These are phyloP conservation scores for Troides oblongomaculatus DNA, from an alignment of 2,888 invertebrate species.

Conservation along the genomic window DNA sequence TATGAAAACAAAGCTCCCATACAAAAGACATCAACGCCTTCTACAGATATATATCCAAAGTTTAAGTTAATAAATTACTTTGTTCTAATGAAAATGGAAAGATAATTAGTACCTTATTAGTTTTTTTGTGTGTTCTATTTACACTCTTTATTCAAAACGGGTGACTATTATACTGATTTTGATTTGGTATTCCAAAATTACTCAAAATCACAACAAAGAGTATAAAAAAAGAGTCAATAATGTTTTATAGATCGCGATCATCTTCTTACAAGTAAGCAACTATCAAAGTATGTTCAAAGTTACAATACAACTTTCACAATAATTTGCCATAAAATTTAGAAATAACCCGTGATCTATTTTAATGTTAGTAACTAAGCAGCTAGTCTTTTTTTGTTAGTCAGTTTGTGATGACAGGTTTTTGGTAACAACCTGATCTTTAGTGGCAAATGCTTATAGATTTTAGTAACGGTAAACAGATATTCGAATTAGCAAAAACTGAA, in stretches of 20 bases:
- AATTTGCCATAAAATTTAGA: background rate
- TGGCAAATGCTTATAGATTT: slow-evolving; percentile 9
- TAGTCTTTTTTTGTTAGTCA: background rate
- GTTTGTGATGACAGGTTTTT: slow-evolving; percentile 8
- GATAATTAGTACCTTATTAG: background rate
- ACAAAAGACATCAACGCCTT: slow-evolving; percentile 67
- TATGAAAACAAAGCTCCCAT: slow-evolving; percentile 31
- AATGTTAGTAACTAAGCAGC: background rate
- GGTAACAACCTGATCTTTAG: background rate
- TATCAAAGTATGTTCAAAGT: no score
- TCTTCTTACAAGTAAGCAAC: no score
- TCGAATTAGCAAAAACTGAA: slow-evolving; percentile 27
- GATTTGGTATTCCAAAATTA: background rate
- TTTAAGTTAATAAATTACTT: background rate
- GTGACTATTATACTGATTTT: background rate
- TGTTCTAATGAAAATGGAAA: no score
- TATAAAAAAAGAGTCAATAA: background rate
- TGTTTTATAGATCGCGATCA: background rate
- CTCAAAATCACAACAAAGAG: background rate
- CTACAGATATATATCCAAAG: background rate
- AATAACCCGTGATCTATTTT: background rate
- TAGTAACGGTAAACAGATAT: slow-evolving; percentile 18
- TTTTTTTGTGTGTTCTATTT: background rate
- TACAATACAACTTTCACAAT: no score
- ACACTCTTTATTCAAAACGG: background rate